Conservation (phyloP, 2,797 vertebrate genomes). For the Antrozous pallidus region DNA sequence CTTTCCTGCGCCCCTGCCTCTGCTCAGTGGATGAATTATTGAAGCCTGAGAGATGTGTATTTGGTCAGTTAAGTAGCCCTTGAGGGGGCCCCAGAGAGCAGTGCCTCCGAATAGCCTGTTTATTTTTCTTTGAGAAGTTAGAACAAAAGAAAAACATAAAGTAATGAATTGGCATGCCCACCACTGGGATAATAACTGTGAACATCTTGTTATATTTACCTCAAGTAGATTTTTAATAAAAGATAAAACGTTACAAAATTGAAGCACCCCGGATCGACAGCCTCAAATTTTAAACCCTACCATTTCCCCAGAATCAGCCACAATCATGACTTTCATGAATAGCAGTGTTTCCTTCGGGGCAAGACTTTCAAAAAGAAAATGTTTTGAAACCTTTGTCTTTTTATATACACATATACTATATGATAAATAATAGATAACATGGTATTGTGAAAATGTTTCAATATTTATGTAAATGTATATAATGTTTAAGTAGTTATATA, state of each 20-base stretch:
- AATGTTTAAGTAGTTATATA: background rate
- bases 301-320: background rate
- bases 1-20: conserved; percentile 15
- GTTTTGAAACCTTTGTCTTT: conserved; percentile 40
- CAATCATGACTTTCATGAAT: background rate
- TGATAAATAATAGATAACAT: background rate
- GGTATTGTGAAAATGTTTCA: background rate
- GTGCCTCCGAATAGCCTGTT: conserved; percentile 57
- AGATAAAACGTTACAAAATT: background rate
- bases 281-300: background rate
- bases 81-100: conserved; percentile 54
- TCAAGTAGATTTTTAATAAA: conserved; percentile 9
- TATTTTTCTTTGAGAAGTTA: conserved; percentile 45
- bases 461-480: background rate
- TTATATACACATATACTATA: background rate
- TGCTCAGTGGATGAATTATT: conserved; percentile 76
- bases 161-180: background rate
- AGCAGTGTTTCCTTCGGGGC: background rate
- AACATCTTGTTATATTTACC: conserved; percentile 24
- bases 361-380: conserved; percentile 19
- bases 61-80: conserved; percentile 72
- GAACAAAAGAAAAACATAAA: conserved; percentile 53
- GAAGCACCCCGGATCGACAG: background rate
- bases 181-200: background rate
- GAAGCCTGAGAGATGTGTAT: conserved; percentile 73